Evolutionary conservation across 2,888 invertebrate species (phyloP), one percentile per base, ranked within the genome.

Genomic region (Agrochola macilenta): DNA sequence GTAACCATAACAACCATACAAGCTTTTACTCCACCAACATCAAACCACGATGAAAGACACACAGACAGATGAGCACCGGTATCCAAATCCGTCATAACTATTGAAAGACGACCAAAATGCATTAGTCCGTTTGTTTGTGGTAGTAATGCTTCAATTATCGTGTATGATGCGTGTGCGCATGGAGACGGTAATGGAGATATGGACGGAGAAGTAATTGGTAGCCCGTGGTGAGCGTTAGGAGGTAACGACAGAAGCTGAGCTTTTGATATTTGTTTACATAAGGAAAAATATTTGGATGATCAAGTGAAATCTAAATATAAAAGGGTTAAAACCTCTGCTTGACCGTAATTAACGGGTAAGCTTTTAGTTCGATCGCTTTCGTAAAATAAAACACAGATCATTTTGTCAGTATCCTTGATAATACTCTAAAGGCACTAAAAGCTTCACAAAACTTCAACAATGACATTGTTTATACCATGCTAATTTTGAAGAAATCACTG

Each of bases 101-200:
- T 76, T 77, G 77, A 78, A 68, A 74, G 78, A 84, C 68, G 75
- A 80, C 83, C 77, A 61, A 65, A 79, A 79, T 84, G 86, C 89
- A 88, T 87, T 88, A 87, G 86, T 69, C 8, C 60, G 83, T 84
- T 78, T 87, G 84, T 88, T 88, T 88, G 79, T 87, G 49, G 43
- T 77, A 60, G 71, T 82, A 87, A 88, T 87, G 83, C 86, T 78
- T 88, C 89, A 87, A 88, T 88, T 88, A 88, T 70, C 89, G 58
- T 64, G 69, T 57, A 76, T 68, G 74, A 76, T 86, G 84, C 79
- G 72, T 60, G 35, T 54, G 74, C 70, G 69, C 76, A 46, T 58
- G 30, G n/a, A 58, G 64, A 63, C 74, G 69, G 23, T 85, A 87
- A 86, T 83, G 79, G 81, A 87, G 65, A 74, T 72, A 70, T 57